These are phyloP conservation scores for Epinotia nisella DNA, from an alignment of 2,888 invertebrate species.

Conservation along the genomic window DNA sequence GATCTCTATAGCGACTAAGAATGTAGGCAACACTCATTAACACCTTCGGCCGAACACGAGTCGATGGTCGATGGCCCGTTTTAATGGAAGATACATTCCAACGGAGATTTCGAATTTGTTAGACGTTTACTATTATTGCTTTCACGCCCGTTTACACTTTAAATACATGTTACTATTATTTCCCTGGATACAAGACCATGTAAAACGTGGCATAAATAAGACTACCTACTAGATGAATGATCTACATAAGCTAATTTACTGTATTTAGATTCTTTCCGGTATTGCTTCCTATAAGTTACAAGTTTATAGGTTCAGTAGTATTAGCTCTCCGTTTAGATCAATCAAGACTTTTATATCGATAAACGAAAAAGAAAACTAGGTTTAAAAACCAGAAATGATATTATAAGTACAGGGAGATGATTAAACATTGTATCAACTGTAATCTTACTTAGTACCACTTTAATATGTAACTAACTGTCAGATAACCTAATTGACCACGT, in stretches of 20 bases:
- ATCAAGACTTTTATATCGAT: not conserved
- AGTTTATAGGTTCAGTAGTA: no score
- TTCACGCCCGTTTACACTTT: not conserved
- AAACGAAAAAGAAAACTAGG: not conserved
- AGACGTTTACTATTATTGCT: constrained; percentile 32
- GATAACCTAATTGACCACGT: no score
- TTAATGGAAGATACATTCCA: constrained; percentile 43
- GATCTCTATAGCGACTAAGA: constrained; percentile 35
- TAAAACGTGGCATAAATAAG: not conserved
- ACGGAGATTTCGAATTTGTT: constrained; percentile 40
- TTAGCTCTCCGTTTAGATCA: no score
- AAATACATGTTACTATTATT: constrained; percentile 12
- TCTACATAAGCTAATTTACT: no score
- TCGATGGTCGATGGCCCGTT: constrained; percentile 34
- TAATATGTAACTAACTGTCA: no score
- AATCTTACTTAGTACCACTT: no score
- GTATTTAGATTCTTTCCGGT: no score
- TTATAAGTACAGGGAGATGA: not conserved
- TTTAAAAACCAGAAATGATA: not conserved
- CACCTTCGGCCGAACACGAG: constrained; percentile 47
- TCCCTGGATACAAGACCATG: not conserved
- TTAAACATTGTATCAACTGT: no score
- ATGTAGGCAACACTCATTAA: constrained; percentile 54
- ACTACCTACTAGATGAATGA: not conserved
- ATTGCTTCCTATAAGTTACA: no score